Base-by-base conservation (phyloP, 2,888 invertebrate genomes). In the Trileptium ribeirensis region DNA sequence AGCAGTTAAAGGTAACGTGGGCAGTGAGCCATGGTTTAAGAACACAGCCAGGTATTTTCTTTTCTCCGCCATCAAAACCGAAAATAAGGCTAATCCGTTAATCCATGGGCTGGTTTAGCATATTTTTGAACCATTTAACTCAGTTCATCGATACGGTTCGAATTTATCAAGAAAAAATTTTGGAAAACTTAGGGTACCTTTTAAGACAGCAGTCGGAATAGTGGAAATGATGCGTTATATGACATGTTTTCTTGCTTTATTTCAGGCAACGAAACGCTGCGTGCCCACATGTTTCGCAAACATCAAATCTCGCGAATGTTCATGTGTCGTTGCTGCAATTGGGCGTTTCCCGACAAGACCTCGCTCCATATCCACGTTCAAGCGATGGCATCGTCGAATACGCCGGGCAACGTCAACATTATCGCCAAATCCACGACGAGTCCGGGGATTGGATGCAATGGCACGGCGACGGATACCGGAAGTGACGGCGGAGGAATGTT, bases 311-410 rank as follows among this genome's bases (percentile, higher is more conserved):
- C 87, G 2, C 84, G 88, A 74, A 87, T 87, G 86, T 88, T 87
- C 85, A 87, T 88, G 86, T 88, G 88, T 83, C 84, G 87, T 3
- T 88, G 88, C 81, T 88, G 88, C 82, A 87, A 87, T 83, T 87
- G 86, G 86, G 87, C 87, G 0, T 87, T 87, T 70, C 86, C 87
- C 3, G 87, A 87, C 83, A 87, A 87, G 79, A 85, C 86, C 0
- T 82, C 82, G 33, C 85, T 87, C 19, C 86, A 87, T 81, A 83
- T 86, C 67, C 87, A 87, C 81, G 84, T 86, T 67, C 86, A 86
- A 81, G 83, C 83, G 31, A 80, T 82, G 79, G 77, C 78, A 64
- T 78, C 80, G 31, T 37, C 38, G 39, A 81, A 81, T 74, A 75
- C 77, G 8, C 81, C 81, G 36, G 81, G 81, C 34, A 81, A 81